These are phyloP conservation scores for Tetragnatha montana DNA, from an alignment of 2,888 invertebrate species.

Conservation along the genomic window DNA sequence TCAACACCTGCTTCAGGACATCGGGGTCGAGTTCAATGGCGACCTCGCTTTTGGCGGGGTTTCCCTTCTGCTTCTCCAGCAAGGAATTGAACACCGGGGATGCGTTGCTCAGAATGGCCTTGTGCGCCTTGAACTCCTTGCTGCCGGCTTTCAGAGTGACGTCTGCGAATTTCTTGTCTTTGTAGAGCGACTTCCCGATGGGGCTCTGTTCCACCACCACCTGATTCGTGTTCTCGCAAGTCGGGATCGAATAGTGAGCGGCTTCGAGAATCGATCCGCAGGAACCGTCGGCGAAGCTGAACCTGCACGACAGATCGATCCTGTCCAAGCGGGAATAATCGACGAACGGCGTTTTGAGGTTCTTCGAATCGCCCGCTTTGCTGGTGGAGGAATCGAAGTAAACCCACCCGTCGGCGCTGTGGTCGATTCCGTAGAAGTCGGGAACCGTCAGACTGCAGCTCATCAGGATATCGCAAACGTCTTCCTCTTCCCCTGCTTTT, in stretches of 20 bases:
- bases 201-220: background rate
- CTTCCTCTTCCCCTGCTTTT: background rate
- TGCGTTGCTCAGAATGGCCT: background rate
- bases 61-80: background rate
- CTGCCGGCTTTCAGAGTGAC: conserved; percentile 5
- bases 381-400: background rate
- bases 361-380: background rate
- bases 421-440: background rate
- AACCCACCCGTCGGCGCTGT: background rate
- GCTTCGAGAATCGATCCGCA: background rate
- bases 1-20: background rate
- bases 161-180: background rate
- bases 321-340: background rate
- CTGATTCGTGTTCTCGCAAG: background rate
- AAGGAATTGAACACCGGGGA: background rate
- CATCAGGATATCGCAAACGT: background rate
- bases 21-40: background rate
- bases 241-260: background rate
- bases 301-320: background rate
- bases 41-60: background rate
- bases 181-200: background rate
- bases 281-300: background rate
- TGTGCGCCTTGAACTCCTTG: background rate
- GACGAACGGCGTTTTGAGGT: background rate
- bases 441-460: background rate